These are phyloP conservation scores for Cebus imitator DNA, from an alignment of 2,113 vertebrate species.

Conservation along the genomic window DNA sequence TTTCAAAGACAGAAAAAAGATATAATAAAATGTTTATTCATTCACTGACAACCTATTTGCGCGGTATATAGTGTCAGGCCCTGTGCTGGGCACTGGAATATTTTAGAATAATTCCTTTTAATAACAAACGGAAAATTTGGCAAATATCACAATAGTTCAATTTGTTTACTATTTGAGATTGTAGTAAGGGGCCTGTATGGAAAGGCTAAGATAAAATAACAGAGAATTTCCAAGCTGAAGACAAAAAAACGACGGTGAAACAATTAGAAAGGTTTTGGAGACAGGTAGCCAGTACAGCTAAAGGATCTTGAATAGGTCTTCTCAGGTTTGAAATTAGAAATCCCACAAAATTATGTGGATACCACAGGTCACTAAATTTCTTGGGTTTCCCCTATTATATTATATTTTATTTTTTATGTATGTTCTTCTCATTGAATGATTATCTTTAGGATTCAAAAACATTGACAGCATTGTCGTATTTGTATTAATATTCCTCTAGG, in stretches of 20 bases:
- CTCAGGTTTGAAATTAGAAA: slow-evolving; percentile 42
- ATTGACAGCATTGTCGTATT: slow-evolving; percentile 72
- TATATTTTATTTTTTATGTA: slow-evolving; percentile 44
- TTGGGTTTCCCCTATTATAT: background rate
- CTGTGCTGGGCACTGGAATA: background rate
- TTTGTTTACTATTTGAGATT: slow-evolving; percentile 35
- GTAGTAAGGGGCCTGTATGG: slow-evolving; percentile 33
- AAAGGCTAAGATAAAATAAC: slow-evolving; percentile 57
- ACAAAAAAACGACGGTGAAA: background rate
- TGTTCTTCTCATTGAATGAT: slow-evolving; percentile 41
- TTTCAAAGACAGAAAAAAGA: background rate
- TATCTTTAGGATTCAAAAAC: slow-evolving; percentile 61
- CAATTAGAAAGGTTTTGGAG: background rate
- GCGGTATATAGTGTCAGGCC: background rate
- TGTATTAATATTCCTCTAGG: slow-evolving; percentile 65
- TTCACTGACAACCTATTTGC: background rate
- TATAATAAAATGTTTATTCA: background rate
- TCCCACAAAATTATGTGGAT: slow-evolving; percentile 53
- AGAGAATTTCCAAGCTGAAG: slow-evolving; percentile 48
- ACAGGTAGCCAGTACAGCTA: background rate
- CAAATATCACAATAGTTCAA: slow-evolving; percentile 63
- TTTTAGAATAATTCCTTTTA: slow-evolving; percentile 62
- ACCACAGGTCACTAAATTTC: background rate
- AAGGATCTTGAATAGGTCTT: slow-evolving; percentile 54
- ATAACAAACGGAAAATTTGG: background rate